Conservation (phyloP, 2,888 invertebrate genomes). For the Stratiomys singularior region DNA sequence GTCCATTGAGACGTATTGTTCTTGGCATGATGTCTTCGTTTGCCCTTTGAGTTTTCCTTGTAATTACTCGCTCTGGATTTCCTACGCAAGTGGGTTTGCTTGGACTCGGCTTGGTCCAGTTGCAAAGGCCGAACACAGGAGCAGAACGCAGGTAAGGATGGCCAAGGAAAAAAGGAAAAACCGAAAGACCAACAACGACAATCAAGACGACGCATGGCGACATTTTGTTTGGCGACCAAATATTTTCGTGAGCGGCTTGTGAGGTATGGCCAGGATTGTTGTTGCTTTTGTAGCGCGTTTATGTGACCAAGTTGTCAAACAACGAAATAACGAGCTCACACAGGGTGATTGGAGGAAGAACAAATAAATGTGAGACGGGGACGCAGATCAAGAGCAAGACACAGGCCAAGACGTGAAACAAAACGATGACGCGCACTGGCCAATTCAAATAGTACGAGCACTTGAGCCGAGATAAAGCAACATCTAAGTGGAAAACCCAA, state of each 20-base stretch:
- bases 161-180: background rate
- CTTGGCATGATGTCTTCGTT: conserved; percentile 45
- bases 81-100: conserved; percentile 23
- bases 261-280: conserved; percentile 26
- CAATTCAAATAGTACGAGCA: conserved; percentile 19
- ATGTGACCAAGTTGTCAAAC: conserved; percentile 42
- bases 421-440: background rate
- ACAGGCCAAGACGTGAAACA: background rate
- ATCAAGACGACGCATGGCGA: background rate
- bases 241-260: conserved; percentile 42
- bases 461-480: conserved; percentile 26
- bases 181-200: background rate
- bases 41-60: conserved; percentile 31
- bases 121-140: background rate
- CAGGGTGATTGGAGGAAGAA: background rate
- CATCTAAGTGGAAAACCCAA: conserved; percentile 19
- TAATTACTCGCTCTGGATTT: conserved; percentile 37
- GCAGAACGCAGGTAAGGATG: background rate
- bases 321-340: conserved; percentile 38
- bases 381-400: background rate
- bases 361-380: conserved; percentile 1
- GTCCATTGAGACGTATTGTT: conserved; percentile 40
- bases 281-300: conserved; percentile 16
- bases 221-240: conserved; percentile 39
- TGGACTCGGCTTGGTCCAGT: background rate